phyloP scores from a whole-genome alignment of 1,140 invertebrate genomes.

The Halesus radiatus region DNA sequence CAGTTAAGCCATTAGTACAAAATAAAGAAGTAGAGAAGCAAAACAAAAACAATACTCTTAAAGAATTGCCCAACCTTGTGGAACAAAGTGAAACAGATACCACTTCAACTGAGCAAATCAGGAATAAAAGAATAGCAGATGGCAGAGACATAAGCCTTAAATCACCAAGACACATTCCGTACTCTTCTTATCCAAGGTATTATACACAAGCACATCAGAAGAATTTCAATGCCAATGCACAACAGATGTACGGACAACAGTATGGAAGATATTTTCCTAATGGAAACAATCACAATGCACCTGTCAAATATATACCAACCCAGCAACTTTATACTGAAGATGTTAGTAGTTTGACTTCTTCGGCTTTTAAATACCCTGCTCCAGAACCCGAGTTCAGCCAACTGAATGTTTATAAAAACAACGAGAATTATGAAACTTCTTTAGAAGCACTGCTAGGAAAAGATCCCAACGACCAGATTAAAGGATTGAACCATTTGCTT shows the following conservation, averaged over 20 bases:
- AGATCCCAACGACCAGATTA: constrained; percentile 50
- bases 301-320: background rate
- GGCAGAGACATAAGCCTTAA: background rate
- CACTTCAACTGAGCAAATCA: background rate
- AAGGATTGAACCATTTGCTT: constrained; percentile 47
- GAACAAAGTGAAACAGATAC: background rate
- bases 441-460: constrained; percentile 52
- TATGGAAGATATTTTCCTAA: background rate
- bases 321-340: constrained; percentile 32
- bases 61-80: constrained; percentile 28
- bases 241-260: background rate
- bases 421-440: constrained; percentile 35
- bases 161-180: background rate
- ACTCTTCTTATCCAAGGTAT: background rate
- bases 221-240: background rate
- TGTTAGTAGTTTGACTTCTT: constrained; percentile 13
- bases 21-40: background rate
- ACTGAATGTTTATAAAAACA: constrained; percentile 36
- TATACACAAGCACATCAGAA: background rate
- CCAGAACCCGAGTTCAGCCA: constrained; percentile 44
- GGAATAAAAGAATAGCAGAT: background rate
- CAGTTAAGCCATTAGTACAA: background rate
- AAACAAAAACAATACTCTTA: background rate
- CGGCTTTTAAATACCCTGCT: background rate
- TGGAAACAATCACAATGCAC: background rate